phyloP scores from a whole-genome alignment of 2,888 invertebrate genomes.

The Synergus japonicus region DNA sequence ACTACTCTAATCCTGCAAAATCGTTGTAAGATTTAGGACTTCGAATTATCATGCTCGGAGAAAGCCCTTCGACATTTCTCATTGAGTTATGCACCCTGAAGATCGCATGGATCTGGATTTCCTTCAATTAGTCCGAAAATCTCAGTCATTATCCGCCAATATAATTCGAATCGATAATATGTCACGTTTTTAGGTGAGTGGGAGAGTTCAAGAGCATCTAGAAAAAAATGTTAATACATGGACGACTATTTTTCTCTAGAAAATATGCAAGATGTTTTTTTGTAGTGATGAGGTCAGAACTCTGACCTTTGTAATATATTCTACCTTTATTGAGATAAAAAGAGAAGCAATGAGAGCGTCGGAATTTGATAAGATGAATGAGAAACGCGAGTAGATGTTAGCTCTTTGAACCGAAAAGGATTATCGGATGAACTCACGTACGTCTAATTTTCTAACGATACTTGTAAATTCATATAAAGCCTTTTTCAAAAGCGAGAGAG shows the following conservation, averaged over 20 bases:
- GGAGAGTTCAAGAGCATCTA: no score
- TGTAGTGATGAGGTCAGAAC: neutral
- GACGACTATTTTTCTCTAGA: no score
- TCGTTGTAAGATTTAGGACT: constrained; percentile 36
- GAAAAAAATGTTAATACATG: no score
- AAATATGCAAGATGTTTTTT: neutral
- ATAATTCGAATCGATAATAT: no score
- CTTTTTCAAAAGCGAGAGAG: neutral
- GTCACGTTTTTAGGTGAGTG: no score
- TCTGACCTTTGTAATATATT: constrained; percentile 3
- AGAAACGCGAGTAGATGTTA: neutral
- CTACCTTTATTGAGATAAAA: constrained; percentile 26
- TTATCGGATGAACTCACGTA: constrained; percentile 20
- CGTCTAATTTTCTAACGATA: constrained; percentile 27
- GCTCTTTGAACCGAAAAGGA: constrained; percentile 6
- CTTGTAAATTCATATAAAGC: constrained; percentile 22
- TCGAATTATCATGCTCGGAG: constrained; percentile 25
- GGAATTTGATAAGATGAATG: constrained; percentile 22
- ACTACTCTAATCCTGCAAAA: constrained; percentile 1
- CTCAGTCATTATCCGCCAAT: neutral
- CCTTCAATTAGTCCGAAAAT: constrained; percentile 14
- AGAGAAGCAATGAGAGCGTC: neutral
- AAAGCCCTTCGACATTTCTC: constrained; percentile 20
- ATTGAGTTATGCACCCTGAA: neutral
- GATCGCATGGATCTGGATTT: neutral